phyloP scores from a whole-genome alignment of 2,113 vertebrate genomes.

The Blennius ocellaris region DNA sequence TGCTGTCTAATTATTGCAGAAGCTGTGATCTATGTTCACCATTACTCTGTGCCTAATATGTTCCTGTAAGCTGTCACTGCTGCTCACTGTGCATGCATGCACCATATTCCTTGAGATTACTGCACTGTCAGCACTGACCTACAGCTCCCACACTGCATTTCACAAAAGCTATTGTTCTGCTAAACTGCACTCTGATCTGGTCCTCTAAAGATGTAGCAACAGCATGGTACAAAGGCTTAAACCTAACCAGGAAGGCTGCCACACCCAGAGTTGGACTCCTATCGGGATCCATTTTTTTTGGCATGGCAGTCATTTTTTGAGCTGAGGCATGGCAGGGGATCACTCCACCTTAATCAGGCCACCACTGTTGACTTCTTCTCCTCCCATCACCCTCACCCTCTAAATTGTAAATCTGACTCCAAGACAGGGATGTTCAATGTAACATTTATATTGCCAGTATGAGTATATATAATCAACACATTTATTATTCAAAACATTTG shows the following conservation, averaged over 20 bases:
- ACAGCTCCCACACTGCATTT: conserved; percentile 5
- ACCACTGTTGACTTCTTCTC: conserved; percentile 18
- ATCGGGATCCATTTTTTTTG: conserved; percentile 28
- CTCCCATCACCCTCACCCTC: conserved; percentile 27
- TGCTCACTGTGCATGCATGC: conserved; percentile 12
- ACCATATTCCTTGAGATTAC: conserved; percentile 6
- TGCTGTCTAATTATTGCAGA: conserved; percentile 62
- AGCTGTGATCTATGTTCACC: conserved; percentile 59
- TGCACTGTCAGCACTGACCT: conserved; percentile 1
- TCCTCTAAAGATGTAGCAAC: conserved; percentile 7
- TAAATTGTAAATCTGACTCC: background rate
- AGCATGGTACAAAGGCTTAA: background rate
- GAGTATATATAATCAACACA: too few relatives aligned
- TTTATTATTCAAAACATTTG: too few relatives aligned
- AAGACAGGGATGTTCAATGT: conserved; percentile 17
- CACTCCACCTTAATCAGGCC: conserved; percentile 44
- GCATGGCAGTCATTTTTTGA: conserved; percentile 19
- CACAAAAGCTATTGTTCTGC: background rate
- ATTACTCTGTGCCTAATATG: conserved; percentile 42
- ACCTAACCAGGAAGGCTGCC: conserved; percentile 9
- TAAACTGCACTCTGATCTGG: background rate
- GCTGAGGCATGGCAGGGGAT: conserved; percentile 45
- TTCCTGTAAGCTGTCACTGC: conserved; percentile 38
- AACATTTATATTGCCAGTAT: conserved; percentile 9
- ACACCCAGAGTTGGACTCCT: conserved; percentile 23